Conservation (phyloP, 2,888 invertebrate genomes). For the Orthosia gracilis region DNA sequence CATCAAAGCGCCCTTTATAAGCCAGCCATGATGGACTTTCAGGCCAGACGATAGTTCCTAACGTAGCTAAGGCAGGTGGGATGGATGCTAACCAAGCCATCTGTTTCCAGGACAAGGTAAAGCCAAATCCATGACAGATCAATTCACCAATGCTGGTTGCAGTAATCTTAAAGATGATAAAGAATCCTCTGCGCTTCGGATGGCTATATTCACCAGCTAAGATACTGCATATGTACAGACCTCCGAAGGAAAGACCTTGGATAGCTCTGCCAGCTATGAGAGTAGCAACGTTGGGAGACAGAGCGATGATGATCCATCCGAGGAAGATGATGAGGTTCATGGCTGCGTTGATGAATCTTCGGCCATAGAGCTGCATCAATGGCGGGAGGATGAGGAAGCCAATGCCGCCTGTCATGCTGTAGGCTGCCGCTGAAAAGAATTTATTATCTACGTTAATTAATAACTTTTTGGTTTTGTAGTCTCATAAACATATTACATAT, state of each 20-base stretch:
- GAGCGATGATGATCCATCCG: constrained; percentile 54
- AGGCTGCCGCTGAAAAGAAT: constrained; percentile 41
- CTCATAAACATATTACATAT: too few species aligned
- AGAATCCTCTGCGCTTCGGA: constrained; percentile 59
- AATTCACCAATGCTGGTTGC: constrained; percentile 54
- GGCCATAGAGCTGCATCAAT: constrained; percentile 62
- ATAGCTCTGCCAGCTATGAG: constrained; percentile 55
- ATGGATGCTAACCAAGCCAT: constrained; percentile 51
- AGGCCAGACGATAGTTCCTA: constrained; percentile 54
- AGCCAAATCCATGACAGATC: constrained; percentile 56
- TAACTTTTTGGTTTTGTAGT: too few species aligned
- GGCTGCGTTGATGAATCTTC: constrained; percentile 48
- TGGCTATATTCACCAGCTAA: constrained; percentile 61
- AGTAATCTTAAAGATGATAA: constrained; percentile 56
- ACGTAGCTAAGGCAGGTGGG: constrained; percentile 48
- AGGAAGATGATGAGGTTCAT: constrained; percentile 48
- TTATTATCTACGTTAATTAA: too few species aligned
- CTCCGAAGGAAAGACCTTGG: constrained; percentile 60
- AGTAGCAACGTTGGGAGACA: constrained; percentile 48
- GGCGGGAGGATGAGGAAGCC: constrained; percentile 55
- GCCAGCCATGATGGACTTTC: constrained; percentile 64
- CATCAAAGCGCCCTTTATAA: constrained; percentile 60
- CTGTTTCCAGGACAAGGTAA: constrained; percentile 53
- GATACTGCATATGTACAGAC: constrained; percentile 50
- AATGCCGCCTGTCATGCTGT: constrained; percentile 52